Percentiles rank a stretch among this genome's conserved stretches.
Conservation (phyloP, 2,888 invertebrate genomes). For the Athripsodes cinereus region DNA sequence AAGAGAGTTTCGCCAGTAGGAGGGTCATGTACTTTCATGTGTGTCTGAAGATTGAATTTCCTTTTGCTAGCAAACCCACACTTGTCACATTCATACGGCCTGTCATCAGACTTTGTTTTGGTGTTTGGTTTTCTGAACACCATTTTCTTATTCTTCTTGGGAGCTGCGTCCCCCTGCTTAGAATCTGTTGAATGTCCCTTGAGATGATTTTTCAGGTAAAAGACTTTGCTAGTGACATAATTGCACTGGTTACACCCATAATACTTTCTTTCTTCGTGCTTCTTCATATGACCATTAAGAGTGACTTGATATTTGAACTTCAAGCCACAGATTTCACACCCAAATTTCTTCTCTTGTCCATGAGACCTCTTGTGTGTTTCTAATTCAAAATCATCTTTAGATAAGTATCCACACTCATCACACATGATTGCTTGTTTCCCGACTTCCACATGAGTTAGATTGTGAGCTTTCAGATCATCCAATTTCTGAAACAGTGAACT, state of each 20-base stretch:
- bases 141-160: background rate
- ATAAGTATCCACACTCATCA: conserved; percentile 13
- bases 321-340: conserved; percentile 9
- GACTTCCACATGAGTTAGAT: background rate
- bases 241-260: conserved; percentile 17
- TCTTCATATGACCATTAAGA: conserved; percentile 16
- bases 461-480: conserved; percentile 12
- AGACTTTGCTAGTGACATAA: conserved; percentile 15
- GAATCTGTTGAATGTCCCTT: conserved; percentile 6
- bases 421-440: conserved; percentile 11
- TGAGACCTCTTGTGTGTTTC: conserved; percentile 12
- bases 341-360: conserved; percentile 14
- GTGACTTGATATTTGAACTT: conserved; percentile 14
- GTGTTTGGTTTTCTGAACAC: conserved; percentile 1
- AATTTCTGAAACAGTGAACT: conserved; percentile 9
- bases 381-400: conserved; percentile 3
- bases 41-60: conserved; percentile 15
- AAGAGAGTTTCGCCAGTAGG: conserved; percentile 11
- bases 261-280: conserved; percentile 15
- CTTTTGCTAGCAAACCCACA: conserved; percentile 17
- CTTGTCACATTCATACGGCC: conserved; percentile 15
- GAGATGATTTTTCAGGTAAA: conserved; percentile 14
- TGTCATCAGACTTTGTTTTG: conserved; percentile 11
- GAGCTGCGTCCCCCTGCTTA: background rate
- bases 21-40: conserved; percentile 16